These are phyloP conservation scores for Chaetoderma sp. DNA, from an alignment of 2,888 invertebrate species.

Conservation along the genomic window DNA sequence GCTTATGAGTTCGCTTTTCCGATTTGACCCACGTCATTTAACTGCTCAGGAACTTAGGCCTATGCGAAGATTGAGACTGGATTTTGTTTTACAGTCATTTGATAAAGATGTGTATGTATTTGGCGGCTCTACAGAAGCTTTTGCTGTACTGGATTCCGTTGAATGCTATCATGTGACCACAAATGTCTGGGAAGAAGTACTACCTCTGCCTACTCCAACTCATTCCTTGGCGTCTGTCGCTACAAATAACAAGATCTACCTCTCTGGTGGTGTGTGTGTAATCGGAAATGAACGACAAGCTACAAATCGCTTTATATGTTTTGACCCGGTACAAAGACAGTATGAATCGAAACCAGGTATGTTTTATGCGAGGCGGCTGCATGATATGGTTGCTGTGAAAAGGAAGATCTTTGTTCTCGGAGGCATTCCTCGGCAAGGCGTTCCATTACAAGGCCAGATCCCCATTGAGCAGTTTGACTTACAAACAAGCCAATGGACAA, in stretches of 20 bases:
- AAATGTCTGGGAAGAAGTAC: conserved; percentile 64
- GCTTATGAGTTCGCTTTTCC: conserved; percentile 63
- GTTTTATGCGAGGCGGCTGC: conserved; percentile 64
- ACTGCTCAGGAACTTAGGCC: conserved; percentile 62
- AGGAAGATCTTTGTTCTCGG: conserved; percentile 62
- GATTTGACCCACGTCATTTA: conserved; percentile 67
- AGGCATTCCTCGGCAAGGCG: conserved; percentile 63
- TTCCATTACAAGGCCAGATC: conserved; percentile 63
- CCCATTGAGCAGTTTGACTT: conserved; percentile 64
- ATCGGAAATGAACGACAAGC: conserved; percentile 61
- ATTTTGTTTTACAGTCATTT: conserved; percentile 61
- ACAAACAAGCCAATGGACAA: conserved; percentile 63
- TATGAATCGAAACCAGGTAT: conserved; percentile 61
- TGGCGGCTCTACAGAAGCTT: conserved; percentile 64
- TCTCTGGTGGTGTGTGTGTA: conserved; percentile 64
- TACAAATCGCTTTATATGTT: conserved; percentile 56
- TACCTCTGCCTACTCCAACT: conserved; percentile 57
- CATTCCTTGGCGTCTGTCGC: conserved; percentile 62
- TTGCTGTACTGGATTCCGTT: conserved; percentile 62
- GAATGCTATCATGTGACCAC: conserved; percentile 62
- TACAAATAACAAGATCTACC: conserved; percentile 56
- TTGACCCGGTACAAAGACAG: conserved; percentile 50
- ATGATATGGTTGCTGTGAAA: conserved; percentile 61
- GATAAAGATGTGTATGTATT: conserved; percentile 59
- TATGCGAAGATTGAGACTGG: conserved; percentile 60